Evolutionary conservation across 2,888 invertebrate genomes (phyloP), one percentile per base, ranked within the genome.

Genomic region (Phaedon cochleariae): DNA sequence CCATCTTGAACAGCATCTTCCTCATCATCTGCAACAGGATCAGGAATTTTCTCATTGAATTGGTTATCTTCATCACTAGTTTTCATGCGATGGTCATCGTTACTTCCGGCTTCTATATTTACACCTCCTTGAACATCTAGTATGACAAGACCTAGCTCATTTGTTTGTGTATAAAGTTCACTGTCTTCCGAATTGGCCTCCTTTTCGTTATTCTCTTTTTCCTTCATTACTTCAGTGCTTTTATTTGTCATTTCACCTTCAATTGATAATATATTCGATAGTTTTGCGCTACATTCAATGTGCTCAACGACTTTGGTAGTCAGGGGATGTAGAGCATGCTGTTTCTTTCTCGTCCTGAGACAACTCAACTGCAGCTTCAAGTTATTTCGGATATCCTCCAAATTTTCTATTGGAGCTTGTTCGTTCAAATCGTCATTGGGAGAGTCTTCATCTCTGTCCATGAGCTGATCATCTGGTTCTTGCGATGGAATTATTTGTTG

Each of bases 301-400:
- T 31, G 22, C 41, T 69, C 63, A 6, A 54, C 26, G n/a, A 62
- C 55, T 31, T 66, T 63, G n/a, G 51, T 68, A 6, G 58, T 62
- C 7, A 64, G 29, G 20, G 57, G 26, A 58, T 70, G 61, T 1
- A 74, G 31, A 45, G 73, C 65, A 46, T 67, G 64, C 17, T 55
- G 64, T 64, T 74, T 78, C 58, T 77, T 80, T 55, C 71, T 72
- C 41, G 70, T 77, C 57, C 80, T 64, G 29, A 80, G 69, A 22
- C 67, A 73, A 52, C 62, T 71, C 20, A 80, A 64, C 59, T 80
- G 80, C 49, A 76, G 54, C 62, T 72, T 75, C 37, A 80, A 64
- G 58, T 71, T 76, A 57, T 77, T 72, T 48, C 78, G 52, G 26
- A 80, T 69, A 59, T 77, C 74, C 53, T 79, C 75, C 7, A 60